A percentile compares a stretch with the other conserved stretches of the same genome.
These are phyloP conservation scores for Sarcophaga bullata DNA, from an alignment of 1,140 invertebrate species.

Conservation along the genomic window DNA sequence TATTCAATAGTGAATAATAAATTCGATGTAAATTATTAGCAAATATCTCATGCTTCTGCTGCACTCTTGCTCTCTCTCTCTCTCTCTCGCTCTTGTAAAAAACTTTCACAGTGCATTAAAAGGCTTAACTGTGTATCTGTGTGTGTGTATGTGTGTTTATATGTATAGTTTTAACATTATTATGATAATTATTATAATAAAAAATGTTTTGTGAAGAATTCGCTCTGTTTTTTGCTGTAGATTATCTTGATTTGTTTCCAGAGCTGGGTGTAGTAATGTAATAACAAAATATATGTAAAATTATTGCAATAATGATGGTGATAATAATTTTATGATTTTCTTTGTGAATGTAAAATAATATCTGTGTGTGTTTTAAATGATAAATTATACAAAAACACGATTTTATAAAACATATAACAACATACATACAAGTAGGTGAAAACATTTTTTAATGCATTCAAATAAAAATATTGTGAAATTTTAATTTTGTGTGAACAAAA, in stretches of 20 bases:
- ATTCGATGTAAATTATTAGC: neutral
- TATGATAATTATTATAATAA: too few species aligned
- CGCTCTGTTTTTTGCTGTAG: too few species aligned
- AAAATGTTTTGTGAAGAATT: too few species aligned
- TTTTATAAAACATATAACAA: too few species aligned
- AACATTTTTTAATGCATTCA: neutral
- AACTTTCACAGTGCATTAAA: neutral
- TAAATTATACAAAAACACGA: constrained; percentile 8
- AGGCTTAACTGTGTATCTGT: neutral
- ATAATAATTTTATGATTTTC: too few species aligned
- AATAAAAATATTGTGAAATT: neutral
- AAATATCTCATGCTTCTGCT: too few species aligned
- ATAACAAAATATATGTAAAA: too few species aligned
- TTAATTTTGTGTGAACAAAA: neutral
- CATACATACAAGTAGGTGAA: neutral
- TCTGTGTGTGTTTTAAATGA: neutral
- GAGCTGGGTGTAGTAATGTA: too few species aligned
- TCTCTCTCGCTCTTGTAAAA: neutral
- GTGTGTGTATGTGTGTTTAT: neutral
- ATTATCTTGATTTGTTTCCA: too few species aligned
- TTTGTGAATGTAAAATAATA: too few species aligned
- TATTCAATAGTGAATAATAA: neutral
- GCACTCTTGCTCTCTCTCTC: too few species aligned
- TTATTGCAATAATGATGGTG: neutral
- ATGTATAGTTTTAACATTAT: neutral